Evolutionary conservation across 2,113 vertebrate genomes (phyloP).

Genomic region (Phainopepla nitens): DNA sequence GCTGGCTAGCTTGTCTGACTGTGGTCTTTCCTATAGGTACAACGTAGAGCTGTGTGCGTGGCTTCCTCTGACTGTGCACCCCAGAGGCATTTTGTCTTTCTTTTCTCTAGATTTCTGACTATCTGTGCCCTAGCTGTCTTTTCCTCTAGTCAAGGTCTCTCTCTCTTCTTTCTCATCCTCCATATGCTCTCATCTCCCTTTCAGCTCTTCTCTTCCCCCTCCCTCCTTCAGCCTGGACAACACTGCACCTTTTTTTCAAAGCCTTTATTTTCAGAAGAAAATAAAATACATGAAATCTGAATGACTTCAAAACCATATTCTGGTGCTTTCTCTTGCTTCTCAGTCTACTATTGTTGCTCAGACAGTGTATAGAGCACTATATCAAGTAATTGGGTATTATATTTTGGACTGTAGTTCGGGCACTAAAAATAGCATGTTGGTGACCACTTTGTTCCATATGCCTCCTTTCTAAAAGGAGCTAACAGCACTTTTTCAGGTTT

Average conservation of each 20-base stretch:
- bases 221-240: constrained; percentile 13
- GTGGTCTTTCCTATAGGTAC: background rate
- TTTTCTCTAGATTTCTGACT: constrained; percentile 25
- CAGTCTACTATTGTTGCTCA: constrained; percentile 38
- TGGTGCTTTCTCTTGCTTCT: constrained; percentile 41
- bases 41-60: background rate
- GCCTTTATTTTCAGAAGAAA: constrained; percentile 44
- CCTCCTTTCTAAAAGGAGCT: constrained; percentile 44
- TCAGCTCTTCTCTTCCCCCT: background rate
- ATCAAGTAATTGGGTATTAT: constrained; percentile 50
- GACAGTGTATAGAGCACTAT: constrained; percentile 19
- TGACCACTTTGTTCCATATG: constrained; percentile 61
- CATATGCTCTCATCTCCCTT: constrained; percentile 17
- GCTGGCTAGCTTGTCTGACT: background rate
- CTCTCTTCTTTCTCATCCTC: constrained; percentile 2
- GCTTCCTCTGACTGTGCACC: background rate
- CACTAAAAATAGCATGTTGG: constrained; percentile 57
- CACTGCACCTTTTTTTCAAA: constrained; percentile 50
- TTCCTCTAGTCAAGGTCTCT: constrained; percentile 2
- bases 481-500: constrained; percentile 60
- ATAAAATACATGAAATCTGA: constrained; percentile 58
- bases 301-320: constrained; percentile 53
- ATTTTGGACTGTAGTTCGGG: constrained; percentile 39
- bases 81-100: background rate
- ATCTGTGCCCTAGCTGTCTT: background rate